phyloP scores from a whole-genome alignment of 2,113 vertebrate species.

The Callipepla squamata region DNA sequence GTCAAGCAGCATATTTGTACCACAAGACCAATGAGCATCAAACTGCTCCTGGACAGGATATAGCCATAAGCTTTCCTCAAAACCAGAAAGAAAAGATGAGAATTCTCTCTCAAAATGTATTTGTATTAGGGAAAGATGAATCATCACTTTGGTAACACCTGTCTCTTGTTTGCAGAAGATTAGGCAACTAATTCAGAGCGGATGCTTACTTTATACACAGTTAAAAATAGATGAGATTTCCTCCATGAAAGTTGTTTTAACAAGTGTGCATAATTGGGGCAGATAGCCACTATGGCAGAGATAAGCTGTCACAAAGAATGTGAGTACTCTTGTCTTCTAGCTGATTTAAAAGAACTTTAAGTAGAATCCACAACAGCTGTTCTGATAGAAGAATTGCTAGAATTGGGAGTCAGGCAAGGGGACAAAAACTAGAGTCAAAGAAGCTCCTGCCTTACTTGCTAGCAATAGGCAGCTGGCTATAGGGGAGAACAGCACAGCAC shows the following conservation, averaged over 20 bases:
- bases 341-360: background rate
- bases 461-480: background rate
- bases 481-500: background rate
- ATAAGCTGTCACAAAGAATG: background rate
- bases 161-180: constrained; percentile 23
- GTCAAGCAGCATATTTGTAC: background rate
- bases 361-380: background rate
- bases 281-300: background rate
- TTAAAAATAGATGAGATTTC: constrained; percentile 13
- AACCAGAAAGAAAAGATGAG: background rate
- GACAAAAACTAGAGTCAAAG: background rate
- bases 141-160: constrained; percentile 18
- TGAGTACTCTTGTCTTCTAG: background rate
- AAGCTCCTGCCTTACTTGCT: background rate
- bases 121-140: background rate
- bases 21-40: background rate
- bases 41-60: background rate
- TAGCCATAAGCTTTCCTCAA: background rate
- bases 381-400: background rate
- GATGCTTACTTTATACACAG: background rate
- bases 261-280: accelerated
- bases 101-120: background rate
- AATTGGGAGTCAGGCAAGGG: background rate
- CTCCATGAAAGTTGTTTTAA: background rate
- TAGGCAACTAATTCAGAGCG: background rate